Percentiles rank a stretch among this genome's conserved stretches.
Conservation (phyloP, 2,888 invertebrate species). For the Nezara viridula region DNA sequence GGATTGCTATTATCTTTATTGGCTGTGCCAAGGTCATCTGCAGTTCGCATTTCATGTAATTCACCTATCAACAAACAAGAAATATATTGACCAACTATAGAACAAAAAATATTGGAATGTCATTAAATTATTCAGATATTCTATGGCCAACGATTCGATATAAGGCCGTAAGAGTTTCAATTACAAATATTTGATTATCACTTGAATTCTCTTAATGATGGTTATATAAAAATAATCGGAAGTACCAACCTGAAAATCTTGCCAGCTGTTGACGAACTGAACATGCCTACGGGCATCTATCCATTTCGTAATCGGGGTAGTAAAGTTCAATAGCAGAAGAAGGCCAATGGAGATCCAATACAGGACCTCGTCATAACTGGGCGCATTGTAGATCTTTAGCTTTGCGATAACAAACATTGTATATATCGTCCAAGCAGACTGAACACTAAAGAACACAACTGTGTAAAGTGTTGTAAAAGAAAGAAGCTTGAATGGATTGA, state of each 20-base stretch:
- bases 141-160: fast-evolving
- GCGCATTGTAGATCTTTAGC: background rate
- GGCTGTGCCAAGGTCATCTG: background rate
- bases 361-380: background rate
- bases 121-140: too few relatives aligned
- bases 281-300: background rate
- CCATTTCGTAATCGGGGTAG: background rate
- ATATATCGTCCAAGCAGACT: background rate
- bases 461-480: background rate
- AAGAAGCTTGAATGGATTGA: background rate
- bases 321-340: background rate
- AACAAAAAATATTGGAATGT: too few relatives aligned
- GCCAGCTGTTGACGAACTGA: background rate
- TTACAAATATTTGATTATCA: background rate
- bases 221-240: too few relatives aligned
- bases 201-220: too few relatives aligned
- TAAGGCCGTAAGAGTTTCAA: background rate
- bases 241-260: background rate
- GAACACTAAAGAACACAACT: background rate
- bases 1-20: background rate
- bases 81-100: too few relatives aligned
- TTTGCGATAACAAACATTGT: background rate
- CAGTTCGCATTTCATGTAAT: background rate
- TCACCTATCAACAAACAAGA: background rate
- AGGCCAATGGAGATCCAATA: background rate